Evolutionary conservation across 2,113 vertebrate species (phyloP), one percentile per base, ranked within the genome.

Genomic region (Fregata magnificens): DNA sequence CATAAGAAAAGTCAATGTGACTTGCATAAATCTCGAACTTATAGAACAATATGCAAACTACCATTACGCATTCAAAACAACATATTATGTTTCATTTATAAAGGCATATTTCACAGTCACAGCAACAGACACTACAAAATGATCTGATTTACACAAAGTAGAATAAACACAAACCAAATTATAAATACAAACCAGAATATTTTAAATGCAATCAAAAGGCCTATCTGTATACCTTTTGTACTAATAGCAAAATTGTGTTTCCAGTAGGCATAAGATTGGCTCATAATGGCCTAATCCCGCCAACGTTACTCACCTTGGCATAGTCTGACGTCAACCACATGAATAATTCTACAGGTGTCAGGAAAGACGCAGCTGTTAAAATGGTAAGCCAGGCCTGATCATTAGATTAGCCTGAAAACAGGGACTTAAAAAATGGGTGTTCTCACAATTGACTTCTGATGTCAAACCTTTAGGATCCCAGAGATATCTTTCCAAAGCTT

Each of bases 1-100:
- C 42, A 40, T 8, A 25, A 28, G 63, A 36, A 86, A 88, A 95
- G 45, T 58, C 55, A 80, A 50, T 44, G 55, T 63, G 71, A 91
- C 84, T 91, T 47, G 42, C 42, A 88, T 66, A 82, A 82, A 63
- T 40, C 84, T 82, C 19, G 52, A 7, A 70, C 26, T 85, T 70
- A 89, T 8, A 73, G 82, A 87, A 61, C 81, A 90, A 71, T 73
- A 82, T 80, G 71, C 73, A 90, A 86, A 72, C 38, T 90, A 45
- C 29, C 47, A 78, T 89, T 80, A 55, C 2, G 17, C 4, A 2
- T 76, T 73, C 42, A 36, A 93, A 95, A 93, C 70, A 94, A 72
- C 58, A 77, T 61, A 94, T 73, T 96, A 95, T 80, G 66, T 93
- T 96, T 91, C 86, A 93, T 95, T 94, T 87, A 66, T 88, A 80